Base-by-base conservation (phyloP, 2,113 vertebrate genomes). In the Peucedramus taeniatus region DNA sequence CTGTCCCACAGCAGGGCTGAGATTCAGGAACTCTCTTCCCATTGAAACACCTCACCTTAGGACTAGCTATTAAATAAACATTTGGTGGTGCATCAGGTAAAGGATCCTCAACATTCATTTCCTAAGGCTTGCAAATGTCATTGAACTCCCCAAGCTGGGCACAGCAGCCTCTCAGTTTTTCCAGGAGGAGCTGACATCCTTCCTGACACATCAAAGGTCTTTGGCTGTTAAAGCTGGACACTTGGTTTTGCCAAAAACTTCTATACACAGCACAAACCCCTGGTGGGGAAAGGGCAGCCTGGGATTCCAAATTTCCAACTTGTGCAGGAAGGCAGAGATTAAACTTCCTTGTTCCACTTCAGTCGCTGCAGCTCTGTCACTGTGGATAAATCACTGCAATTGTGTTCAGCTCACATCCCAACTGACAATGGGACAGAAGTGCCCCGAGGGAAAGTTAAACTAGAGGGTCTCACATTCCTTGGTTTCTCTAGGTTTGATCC, bases 191-290 rank as follows among this genome's bases (percentile, higher is more conserved):
- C 39, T 54, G 65, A 5, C 8, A 49, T 40, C 37, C 51, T 40
- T 81, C 54, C 68, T 31, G 27, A 31, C 3, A 1, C 16, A 33
- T 5, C 76, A 75, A 37, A 21, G 49, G 10, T 3, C 27, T 53
- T n/a, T 7, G 11, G 13, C 64, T 51, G 27, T 26, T 44, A 30
- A 70, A 57, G 37, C 11, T 53, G 49, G 49, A 56, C 23, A 27
- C 6, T 63, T 39, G 15, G 3, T 24, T 93, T 57, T 47, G 21
- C 51, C 44, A 51, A 33, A 78, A 70, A 5, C 9, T 68, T 35
- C 30, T 39, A 3, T 6, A 30, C 0, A 0, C 42, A 42, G 13
- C 16, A 84, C 3, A 22, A 63, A 59, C 1, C 13, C 33, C 30
- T 5, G 3, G 7, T 14, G 35, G 9, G 20, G 7, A 87, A 42